Percentiles rank a stretch among this genome's conserved stretches.
phyloP scores from a whole-genome alignment of 2,113 vertebrate species.

The Pterocles gutturalis region DNA sequence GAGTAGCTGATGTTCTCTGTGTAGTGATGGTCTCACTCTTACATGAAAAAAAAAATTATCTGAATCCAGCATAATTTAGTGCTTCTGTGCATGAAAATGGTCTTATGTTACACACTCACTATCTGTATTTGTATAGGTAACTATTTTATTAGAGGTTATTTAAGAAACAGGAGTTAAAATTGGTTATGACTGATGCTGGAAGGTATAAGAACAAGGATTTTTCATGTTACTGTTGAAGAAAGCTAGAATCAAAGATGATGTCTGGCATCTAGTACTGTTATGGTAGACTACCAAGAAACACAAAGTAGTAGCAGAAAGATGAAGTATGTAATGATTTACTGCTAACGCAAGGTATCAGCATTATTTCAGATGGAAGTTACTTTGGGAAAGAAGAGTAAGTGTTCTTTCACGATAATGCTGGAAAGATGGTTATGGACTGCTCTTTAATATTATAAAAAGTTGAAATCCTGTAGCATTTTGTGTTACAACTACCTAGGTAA shows the following conservation, averaged over 20 bases:
- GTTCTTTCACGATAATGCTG: background rate
- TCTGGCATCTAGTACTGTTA: background rate
- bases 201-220: background rate
- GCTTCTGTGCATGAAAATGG: background rate
- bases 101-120: background rate
- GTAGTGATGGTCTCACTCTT: background rate
- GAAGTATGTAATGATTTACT: background rate
- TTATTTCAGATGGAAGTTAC: background rate
- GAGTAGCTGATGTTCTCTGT: background rate
- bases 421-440: background rate
- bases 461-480: background rate
- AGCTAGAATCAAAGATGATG: background rate
- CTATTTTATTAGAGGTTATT: background rate
- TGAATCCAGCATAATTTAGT: background rate
- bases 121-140: background rate
- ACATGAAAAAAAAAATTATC: accelerated
- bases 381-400: background rate
- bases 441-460: background rate
- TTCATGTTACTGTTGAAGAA: background rate
- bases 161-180: background rate
- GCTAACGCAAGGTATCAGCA: background rate
- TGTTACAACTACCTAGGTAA: background rate
- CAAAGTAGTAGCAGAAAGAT: background rate
- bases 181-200: background rate
- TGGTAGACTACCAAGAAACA: background rate